Evolutionary conservation across 2,113 vertebrate species (phyloP).

Genomic region (Brachypodius melanocephalos): DNA sequence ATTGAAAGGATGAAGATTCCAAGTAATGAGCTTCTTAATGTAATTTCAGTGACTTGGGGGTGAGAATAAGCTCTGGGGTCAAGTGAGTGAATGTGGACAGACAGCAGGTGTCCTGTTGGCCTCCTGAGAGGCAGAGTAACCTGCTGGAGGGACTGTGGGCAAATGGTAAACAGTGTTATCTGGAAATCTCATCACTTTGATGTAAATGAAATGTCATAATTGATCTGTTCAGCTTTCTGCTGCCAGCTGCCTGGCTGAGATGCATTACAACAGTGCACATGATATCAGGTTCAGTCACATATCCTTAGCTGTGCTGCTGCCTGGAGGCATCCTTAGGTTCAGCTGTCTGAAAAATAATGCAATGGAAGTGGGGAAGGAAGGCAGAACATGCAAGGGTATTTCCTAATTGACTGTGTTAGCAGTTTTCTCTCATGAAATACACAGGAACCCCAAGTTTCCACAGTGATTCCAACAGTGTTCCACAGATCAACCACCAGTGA

Average conservation of each 20-base stretch:
- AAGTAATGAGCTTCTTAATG: background rate
- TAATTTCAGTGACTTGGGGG: background rate
- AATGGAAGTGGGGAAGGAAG: background rate
- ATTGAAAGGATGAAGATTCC: background rate
- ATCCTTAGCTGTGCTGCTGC: background rate
- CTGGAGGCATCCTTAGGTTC: background rate
- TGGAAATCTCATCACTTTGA: slow-evolving; percentile 41
- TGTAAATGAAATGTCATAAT: slow-evolving; percentile 44
- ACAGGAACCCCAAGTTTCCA: background rate
- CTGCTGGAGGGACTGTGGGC: background rate
- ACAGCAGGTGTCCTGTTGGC: background rate
- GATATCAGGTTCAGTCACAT: background rate
- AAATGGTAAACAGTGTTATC: slow-evolving; percentile 27
- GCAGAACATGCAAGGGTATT: background rate
- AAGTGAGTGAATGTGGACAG: background rate
- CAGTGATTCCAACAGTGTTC: background rate
- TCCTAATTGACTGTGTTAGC: background rate
- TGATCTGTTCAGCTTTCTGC: slow-evolving; percentile 11
- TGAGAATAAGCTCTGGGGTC: background rate
- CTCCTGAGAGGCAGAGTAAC: background rate
- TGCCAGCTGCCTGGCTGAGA: slow-evolving; percentile 43
- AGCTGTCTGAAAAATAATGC: background rate
- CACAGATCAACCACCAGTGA: background rate
- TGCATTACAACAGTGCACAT: background rate
- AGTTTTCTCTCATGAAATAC: background rate